These are phyloP conservation scores for Leptinotarsa lineolata DNA, from an alignment of 1,140 invertebrate genomes.

Conservation along the genomic window DNA sequence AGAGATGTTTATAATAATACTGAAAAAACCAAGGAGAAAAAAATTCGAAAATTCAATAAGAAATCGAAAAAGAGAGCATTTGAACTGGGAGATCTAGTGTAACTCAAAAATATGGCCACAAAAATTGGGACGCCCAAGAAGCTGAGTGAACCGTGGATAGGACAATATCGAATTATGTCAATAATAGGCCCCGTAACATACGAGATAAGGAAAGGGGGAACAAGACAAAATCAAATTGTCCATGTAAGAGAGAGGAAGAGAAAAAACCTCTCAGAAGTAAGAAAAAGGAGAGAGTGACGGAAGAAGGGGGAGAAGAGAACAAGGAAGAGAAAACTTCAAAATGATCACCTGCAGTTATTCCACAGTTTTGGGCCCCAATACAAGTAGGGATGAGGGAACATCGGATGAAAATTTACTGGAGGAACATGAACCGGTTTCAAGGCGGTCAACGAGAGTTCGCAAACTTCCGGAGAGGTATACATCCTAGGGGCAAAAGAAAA, in stretches of 20 bases:
- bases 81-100: conserved; percentile 12
- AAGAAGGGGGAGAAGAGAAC: not conserved
- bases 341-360: not conserved
- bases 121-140: too few relatives aligned
- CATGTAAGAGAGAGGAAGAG: conserved; percentile 14
- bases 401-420: not conserved
- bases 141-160: not conserved
- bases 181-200: not conserved
- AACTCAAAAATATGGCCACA: conserved; percentile 9
- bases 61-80: not conserved
- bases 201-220: not conserved
- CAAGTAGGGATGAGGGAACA: not conserved
- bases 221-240: not conserved
- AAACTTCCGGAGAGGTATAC: not conserved
- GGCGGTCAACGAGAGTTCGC: not conserved
- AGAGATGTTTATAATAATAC: not conserved
- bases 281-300: not conserved
- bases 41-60: not conserved
- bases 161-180: not conserved
- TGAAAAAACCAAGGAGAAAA: not conserved
- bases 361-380: not conserved
- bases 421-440: not conserved
- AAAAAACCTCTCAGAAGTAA: too few relatives aligned
- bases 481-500: not conserved
- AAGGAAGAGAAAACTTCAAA: not conserved